phyloP scores from a whole-genome alignment of 2,797 vertebrate species.

The Acomys russatus region DNA sequence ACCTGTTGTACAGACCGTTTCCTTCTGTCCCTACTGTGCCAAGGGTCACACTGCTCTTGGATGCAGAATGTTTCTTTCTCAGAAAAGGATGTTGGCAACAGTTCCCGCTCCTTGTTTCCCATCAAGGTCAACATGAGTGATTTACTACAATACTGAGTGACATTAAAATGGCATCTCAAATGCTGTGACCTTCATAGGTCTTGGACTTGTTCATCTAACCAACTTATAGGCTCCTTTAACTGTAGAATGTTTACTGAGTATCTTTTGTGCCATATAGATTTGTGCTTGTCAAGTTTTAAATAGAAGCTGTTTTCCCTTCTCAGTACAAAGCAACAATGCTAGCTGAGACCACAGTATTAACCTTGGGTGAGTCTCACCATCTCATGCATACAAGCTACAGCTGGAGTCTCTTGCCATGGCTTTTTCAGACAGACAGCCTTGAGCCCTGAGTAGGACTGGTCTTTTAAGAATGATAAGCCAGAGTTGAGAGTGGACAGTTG shows the following conservation, averaged over 20 bases:
- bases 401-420: neutral
- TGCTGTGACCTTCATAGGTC: neutral
- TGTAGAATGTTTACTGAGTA: neutral
- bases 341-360: too few species aligned
- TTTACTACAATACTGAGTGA: neutral
- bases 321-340: neutral
- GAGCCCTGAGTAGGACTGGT: neutral
- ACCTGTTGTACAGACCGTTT: neutral
- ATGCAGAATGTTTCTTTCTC: neutral
- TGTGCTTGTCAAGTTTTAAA: neutral
- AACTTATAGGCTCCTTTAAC: neutral
- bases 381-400: neutral
- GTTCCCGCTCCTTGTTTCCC: neutral
- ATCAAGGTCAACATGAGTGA: neutral
- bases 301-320: neutral
- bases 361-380: neutral
- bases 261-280: neutral
- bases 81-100: neutral
- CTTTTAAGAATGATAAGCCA: neutral
- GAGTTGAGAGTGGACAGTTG: too few species aligned
- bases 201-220: too few species aligned
- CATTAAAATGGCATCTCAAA: neutral
- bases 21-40: neutral
- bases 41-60: neutral
- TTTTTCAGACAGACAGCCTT: neutral